phyloP scores from a whole-genome alignment of 1,140 invertebrate genomes.

The Arion vulgaris region DNA sequence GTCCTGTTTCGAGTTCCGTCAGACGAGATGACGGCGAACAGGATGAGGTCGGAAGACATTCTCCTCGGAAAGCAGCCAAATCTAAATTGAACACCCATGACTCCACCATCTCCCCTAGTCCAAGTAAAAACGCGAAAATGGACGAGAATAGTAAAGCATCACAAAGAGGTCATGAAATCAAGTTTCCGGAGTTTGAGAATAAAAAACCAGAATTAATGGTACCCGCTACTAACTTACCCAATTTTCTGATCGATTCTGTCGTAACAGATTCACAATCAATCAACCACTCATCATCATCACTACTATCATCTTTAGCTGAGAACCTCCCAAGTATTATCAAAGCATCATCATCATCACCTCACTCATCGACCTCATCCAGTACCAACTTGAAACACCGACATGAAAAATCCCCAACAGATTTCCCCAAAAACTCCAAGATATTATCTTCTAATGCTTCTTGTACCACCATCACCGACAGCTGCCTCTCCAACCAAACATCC shows the following conservation, averaged over 20 bases:
- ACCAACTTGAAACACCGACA: slow-evolving; percentile 2
- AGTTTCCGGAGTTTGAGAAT: not conserved
- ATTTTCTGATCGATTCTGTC: slow-evolving; percentile 24
- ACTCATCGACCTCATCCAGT: not conserved
- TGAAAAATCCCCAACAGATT: not conserved
- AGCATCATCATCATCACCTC: not conserved
- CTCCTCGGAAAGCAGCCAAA: not conserved
- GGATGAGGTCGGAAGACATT: slow-evolving; percentile 21
- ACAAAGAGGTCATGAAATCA: not conserved
- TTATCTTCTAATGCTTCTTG: not conserved
- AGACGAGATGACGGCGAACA: slow-evolving; percentile 16
- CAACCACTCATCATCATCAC: not conserved
- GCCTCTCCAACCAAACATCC: not conserved
- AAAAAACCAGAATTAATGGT: not conserved
- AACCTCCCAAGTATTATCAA: slow-evolving; percentile 13
- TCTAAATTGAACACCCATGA: not conserved
- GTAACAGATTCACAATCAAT: not conserved
- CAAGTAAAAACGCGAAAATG: not conserved
- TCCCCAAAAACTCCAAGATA: not conserved
- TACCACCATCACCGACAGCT: slow-evolving; percentile 14
- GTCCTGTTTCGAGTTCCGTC: slow-evolving; percentile 34
- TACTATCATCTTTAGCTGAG: not conserved
- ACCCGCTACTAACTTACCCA: slow-evolving; percentile 14
- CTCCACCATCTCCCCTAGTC: not conserved
- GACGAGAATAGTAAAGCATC: not conserved